These are phyloP conservation scores for Labeo rohita DNA, from an alignment of 2,113 vertebrate species.

Conservation along the genomic window DNA sequence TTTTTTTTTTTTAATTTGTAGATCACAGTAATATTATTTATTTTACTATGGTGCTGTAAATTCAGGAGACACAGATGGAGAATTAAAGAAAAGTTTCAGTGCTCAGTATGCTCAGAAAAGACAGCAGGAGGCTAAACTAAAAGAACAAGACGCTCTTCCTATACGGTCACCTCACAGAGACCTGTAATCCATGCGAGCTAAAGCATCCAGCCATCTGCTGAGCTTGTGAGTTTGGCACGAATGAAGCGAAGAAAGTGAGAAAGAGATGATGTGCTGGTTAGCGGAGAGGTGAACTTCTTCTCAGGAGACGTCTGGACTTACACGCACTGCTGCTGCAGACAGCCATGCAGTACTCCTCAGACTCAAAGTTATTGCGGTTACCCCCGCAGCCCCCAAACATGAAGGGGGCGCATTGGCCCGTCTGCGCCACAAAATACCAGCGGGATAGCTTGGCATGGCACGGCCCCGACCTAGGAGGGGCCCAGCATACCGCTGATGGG, in stretches of 20 bases:
- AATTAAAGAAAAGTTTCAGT: constrained; percentile 43
- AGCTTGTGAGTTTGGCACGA: constrained; percentile 28
- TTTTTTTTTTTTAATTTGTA: not conserved
- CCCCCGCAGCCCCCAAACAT: constrained; percentile 98
- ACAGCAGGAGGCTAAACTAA: not conserved
- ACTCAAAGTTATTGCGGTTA: constrained; percentile 99
- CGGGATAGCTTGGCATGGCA: constrained; percentile 93
- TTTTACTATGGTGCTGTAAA: not conserved
- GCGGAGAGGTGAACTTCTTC: not conserved
- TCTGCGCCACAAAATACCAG: constrained; percentile 92
- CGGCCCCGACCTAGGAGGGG: constrained; percentile 90
- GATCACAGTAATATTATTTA: not conserved
- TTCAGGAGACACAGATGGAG: not conserved
- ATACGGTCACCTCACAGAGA: constrained; percentile 14
- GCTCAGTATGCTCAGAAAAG: constrained; percentile 4
- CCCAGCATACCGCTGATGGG: constrained; percentile 95
- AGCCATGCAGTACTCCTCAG: constrained; percentile 97
- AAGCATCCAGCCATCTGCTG: constrained; percentile 44
- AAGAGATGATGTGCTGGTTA: constrained; percentile 50
- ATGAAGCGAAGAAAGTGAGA: constrained; percentile 29
- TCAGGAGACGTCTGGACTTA: constrained; percentile 80
- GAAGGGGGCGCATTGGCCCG: constrained; percentile 90
- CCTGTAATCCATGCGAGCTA: constrained; percentile 52
- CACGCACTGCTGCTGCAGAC: constrained; percentile 97
- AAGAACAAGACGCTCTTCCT: constrained; percentile 10